phyloP scores from a whole-genome alignment of 1,140 invertebrate genomes.

The Drosophila lowei region DNA sequence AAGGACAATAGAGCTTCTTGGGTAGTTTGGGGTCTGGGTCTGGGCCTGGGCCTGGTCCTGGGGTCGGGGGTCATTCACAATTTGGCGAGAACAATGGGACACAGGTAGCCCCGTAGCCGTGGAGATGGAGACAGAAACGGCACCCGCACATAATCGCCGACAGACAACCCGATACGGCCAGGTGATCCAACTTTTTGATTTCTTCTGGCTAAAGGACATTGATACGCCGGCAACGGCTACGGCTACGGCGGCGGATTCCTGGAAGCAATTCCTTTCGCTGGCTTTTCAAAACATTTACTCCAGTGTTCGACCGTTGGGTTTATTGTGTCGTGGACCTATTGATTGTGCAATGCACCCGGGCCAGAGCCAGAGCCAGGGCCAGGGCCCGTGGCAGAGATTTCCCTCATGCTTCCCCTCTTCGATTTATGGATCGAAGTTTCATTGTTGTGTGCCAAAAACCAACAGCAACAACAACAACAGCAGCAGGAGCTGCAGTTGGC shows the following conservation, averaged over 20 bases:
- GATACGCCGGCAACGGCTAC: constrained; percentile 55
- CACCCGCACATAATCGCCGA: constrained; percentile 73
- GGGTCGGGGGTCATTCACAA: constrained; percentile 67
- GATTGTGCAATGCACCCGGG: constrained; percentile 76
- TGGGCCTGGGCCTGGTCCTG: neutral
- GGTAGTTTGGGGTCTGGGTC: constrained; percentile 43
- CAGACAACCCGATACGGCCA: constrained; percentile 63
- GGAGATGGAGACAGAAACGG: constrained; percentile 23
- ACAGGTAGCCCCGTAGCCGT: constrained; percentile 56
- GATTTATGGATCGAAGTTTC: constrained; percentile 42
- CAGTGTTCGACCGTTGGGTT: constrained; percentile 58
- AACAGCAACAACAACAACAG: constrained; percentile 29
- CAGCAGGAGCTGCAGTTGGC: constrained; percentile 35
- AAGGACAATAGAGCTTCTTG: constrained; percentile 41
- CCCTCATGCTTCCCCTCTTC: constrained; percentile 31
- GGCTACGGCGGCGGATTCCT: constrained; percentile 57
- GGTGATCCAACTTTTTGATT: constrained; percentile 83
- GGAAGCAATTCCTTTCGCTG: constrained; percentile 83
- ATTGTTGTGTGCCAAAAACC: constrained; percentile 47
- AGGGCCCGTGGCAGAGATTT: constrained; percentile 82
- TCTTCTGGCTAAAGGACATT: constrained; percentile 79
- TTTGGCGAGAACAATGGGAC: constrained; percentile 59
- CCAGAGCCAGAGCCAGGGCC: neutral
- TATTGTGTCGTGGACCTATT: constrained; percentile 46
- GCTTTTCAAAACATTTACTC: constrained; percentile 83